A percentile compares a stretch with the other conserved stretches of the same genome.
Evolutionary conservation across 30 jellyfish, hydroid and myxozoan species (phyloP).

Genomic region (Hydractinia symbiolongicarpus): DNA sequence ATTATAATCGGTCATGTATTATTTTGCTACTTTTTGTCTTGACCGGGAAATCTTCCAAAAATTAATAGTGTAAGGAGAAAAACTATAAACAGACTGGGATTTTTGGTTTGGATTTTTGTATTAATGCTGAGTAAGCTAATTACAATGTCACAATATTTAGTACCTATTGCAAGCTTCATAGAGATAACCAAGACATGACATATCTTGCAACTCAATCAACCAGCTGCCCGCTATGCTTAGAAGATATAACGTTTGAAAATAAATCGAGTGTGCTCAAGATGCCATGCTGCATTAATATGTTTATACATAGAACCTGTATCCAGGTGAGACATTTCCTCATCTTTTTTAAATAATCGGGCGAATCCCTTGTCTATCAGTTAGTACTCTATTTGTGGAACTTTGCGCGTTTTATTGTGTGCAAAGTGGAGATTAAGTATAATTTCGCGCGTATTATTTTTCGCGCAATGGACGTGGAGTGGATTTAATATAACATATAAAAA

Average conservation of each 20-base stretch:
- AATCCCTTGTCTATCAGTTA: too few relatives aligned
- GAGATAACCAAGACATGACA: slow-evolving; percentile 28
- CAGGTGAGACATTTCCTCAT: slow-evolving; percentile 33
- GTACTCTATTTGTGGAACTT: too few relatives aligned
- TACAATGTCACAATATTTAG: background rate
- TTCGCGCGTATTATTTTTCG: too few relatives aligned
- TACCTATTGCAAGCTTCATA: slow-evolving; percentile 22
- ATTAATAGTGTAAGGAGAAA: background rate
- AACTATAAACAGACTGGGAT: too few relatives aligned
- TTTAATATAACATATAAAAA: too few relatives aligned
- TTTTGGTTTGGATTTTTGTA: too few relatives aligned
- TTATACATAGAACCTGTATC: slow-evolving; percentile 43
- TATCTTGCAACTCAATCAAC: background rate
- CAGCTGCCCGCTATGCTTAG: slow-evolving; percentile 41
- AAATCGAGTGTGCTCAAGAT: slow-evolving; percentile 31
- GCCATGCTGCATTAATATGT: slow-evolving; percentile 59
- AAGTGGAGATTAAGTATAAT: too few relatives aligned
- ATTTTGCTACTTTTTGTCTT: background rate
- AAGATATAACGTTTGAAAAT: background rate
- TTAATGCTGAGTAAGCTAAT: too few relatives aligned
- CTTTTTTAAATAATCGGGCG: too few relatives aligned
- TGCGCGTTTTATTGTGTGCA: too few relatives aligned
- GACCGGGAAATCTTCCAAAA: too few relatives aligned
- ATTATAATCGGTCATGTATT: background rate
- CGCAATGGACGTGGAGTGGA: too few relatives aligned